Conservation (phyloP, 2,113 vertebrate genomes). For the Dinomys branickii region DNA sequence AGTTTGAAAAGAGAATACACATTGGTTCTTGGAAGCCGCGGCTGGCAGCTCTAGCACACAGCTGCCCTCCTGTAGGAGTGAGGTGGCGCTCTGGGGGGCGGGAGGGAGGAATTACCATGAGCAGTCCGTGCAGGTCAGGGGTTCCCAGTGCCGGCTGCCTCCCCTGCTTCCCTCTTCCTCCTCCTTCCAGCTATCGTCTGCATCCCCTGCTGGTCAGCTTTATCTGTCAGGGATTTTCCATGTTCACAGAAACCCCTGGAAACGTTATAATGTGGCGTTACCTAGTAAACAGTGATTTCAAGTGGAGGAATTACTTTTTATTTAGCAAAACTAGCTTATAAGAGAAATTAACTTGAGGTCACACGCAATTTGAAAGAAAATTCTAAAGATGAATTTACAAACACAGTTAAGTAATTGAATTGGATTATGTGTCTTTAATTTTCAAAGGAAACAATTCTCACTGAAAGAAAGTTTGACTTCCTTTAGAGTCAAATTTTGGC, state of each 20-base stretch:
- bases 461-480: neutral
- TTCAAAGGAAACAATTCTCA: conserved; percentile 35
- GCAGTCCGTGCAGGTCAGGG: too few species aligned
- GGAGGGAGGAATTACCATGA: neutral
- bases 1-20: neutral
- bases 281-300: neutral
- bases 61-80: accelerated
- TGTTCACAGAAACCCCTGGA: neutral
- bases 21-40: neutral
- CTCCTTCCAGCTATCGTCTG: too few species aligned
- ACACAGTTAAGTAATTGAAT: neutral
- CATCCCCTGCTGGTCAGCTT: neutral
- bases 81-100: neutral
- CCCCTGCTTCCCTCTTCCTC: too few species aligned
- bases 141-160: neutral
- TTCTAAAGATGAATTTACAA: neutral
- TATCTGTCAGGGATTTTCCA: neutral
- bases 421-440: neutral
- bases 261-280: neutral
- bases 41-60: neutral
- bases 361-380: neutral
- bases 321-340: conserved; percentile 31
- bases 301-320: neutral
- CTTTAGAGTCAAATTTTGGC: neutral
- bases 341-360: neutral